Conservation (phyloP, 2,113 vertebrate genomes). For the Callionymus lyra region DNA sequence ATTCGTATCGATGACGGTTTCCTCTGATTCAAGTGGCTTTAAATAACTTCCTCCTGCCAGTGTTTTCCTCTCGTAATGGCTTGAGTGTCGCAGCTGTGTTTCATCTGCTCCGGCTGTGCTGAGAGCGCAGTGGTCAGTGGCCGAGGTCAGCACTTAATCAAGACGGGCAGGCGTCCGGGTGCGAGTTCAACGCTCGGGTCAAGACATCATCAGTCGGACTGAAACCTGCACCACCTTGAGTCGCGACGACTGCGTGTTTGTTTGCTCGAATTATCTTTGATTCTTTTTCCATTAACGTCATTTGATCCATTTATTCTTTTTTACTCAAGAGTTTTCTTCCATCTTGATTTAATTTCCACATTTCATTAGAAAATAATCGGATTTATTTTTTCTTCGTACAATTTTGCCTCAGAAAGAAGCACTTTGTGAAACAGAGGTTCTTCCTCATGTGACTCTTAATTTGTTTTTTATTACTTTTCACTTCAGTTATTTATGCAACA, state of each 20-base stretch:
- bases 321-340: no score
- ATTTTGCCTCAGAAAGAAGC: no score
- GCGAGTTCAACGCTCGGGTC: constrained; percentile 43
- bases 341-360: no score
- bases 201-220: constrained; percentile 48
- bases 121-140: constrained; percentile 52
- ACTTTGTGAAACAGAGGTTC: no score
- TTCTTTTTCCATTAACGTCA: no score
- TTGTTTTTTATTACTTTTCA: no score
- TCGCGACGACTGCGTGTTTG: neutral
- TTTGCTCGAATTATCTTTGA: neutral
- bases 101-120: constrained; percentile 47
- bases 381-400: no score
- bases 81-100: constrained; percentile 34
- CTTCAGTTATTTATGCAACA: no score
- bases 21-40: constrained; percentile 21
- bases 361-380: no score
- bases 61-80: constrained; percentile 9
- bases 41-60: constrained; percentile 48
- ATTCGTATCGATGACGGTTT: no score
- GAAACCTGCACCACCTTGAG: constrained; percentile 20
- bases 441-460: no score
- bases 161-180: constrained; percentile 30
- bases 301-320: no score
- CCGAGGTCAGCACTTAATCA: constrained; percentile 46